Evolutionary conservation across 2,888 invertebrate genomes (phyloP).

Genomic region (Germaria angustata): DNA sequence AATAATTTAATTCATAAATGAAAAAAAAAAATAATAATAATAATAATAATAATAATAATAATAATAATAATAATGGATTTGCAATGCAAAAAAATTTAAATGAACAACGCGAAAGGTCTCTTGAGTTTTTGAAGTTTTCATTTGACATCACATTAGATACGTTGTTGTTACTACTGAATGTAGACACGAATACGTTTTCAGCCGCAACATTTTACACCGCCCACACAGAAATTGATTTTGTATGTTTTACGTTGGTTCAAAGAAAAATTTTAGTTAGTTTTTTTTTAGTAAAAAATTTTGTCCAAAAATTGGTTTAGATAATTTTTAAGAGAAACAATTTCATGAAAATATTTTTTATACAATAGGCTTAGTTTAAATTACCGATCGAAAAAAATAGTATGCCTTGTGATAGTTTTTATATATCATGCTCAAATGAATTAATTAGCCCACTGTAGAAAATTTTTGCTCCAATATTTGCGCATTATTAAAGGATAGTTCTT

Average conservation of each 20-base stretch:
- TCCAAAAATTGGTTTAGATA: too few relatives aligned
- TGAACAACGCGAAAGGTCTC: constrained; percentile 8
- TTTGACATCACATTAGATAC: constrained; percentile 38
- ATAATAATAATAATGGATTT: constrained; percentile 27
- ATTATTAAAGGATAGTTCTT: too few relatives aligned
- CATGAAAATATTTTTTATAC: too few relatives aligned
- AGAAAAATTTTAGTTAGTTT: not conserved
- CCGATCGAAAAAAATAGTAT: too few relatives aligned
- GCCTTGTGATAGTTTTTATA: too few relatives aligned
- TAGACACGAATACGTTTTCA: not conserved
- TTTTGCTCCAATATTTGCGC: too few relatives aligned
- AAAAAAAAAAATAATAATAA: too few relatives aligned
- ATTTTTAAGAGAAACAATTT: too few relatives aligned
- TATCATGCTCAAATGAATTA: too few relatives aligned
- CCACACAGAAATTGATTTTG: constrained; percentile 31
- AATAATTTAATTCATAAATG: too few relatives aligned
- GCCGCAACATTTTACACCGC: not conserved
- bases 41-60: not conserved
- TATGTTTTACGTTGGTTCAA: not conserved
- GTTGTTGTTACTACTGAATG: constrained; percentile 43
- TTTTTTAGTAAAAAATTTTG: not conserved
- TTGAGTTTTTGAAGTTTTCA: constrained; percentile 14
- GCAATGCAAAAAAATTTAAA: constrained; percentile 11
- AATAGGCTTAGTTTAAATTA: too few relatives aligned
- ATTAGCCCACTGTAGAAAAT: too few relatives aligned